Conservation (phyloP, 1,140 invertebrate species). For the Leguminivora glycinivorella region DNA sequence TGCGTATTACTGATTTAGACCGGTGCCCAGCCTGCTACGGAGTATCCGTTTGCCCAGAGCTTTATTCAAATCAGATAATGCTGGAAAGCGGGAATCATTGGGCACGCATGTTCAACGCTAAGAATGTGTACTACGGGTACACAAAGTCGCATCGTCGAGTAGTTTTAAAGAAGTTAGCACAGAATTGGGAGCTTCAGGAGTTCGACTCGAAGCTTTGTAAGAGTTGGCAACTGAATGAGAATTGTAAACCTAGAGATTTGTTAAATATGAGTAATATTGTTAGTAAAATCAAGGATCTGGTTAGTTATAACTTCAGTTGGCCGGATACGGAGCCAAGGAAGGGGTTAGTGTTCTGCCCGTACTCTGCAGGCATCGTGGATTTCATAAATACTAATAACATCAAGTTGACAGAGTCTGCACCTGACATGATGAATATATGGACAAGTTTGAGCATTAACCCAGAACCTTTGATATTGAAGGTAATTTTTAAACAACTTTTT, state of each 20-base stretch:
- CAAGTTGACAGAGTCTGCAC: conserved; percentile 47
- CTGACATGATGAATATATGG: conserved; percentile 65
- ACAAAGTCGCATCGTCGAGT: conserved; percentile 61
- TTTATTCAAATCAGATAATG: conserved; percentile 65
- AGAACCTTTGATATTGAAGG: conserved; percentile 68
- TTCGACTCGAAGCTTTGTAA: conserved; percentile 62
- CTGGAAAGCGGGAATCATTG: conserved; percentile 46
- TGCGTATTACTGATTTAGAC: conserved; percentile 59
- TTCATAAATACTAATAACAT: conserved; percentile 50
- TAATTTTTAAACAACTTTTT: conserved; percentile 32
- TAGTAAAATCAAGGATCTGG: conserved; percentile 56
- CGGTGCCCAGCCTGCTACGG: conserved; percentile 69
- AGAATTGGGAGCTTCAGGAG: conserved; percentile 60
- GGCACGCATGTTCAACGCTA: conserved; percentile 62
- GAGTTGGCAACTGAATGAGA: conserved; percentile 46
- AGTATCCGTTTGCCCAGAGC: conserved; percentile 62
- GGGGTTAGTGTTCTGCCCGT: conserved; percentile 62
- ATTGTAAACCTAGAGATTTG: conserved; percentile 58
- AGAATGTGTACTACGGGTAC: conserved; percentile 66
- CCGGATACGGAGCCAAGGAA: conserved; percentile 57
- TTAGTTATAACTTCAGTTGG: conserved; percentile 58
- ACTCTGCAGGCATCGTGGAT: conserved; percentile 62
- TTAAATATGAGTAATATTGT: conserved; percentile 56
- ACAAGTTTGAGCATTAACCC: conserved; percentile 70
- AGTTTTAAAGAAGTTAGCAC: conserved; percentile 65